phyloP scores from a whole-genome alignment of 2,888 invertebrate species.

The Phanerotoma sp. region DNA sequence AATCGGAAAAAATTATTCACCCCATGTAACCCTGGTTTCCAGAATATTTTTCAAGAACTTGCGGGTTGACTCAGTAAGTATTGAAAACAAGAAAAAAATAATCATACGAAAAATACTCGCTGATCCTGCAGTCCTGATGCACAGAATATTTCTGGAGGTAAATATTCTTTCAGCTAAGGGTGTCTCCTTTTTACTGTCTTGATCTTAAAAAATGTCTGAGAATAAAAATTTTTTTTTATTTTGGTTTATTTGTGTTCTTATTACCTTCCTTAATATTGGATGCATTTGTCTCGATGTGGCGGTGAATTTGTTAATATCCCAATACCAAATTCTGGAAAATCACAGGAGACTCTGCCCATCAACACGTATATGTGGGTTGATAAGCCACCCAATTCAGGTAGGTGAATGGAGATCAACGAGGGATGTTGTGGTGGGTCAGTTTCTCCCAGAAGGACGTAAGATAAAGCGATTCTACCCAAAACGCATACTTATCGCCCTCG shows the following conservation, averaged over 20 bases:
- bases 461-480: constrained; percentile 33
- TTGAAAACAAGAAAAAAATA: constrained; percentile 9
- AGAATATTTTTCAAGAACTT: constrained; percentile 36
- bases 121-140: constrained; percentile 37
- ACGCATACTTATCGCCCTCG: constrained; percentile 40
- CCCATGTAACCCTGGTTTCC: constrained; percentile 41
- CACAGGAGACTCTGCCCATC: too few species aligned
- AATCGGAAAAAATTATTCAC: constrained; percentile 22
- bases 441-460: constrained; percentile 27
- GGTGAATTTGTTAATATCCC: too few species aligned
- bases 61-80: not conserved
- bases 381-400: not conserved
- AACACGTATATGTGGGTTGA: not conserved
- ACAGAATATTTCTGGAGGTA: constrained; percentile 36
- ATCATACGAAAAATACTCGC: constrained; percentile 19
- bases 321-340: too few species aligned
- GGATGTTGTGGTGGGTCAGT: constrained; percentile 28
- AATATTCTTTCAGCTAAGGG: constrained; percentile 27
- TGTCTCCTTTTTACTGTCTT: not conserved
- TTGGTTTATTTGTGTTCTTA: not conserved
- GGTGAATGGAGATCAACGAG: constrained; percentile 6
- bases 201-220: not conserved
- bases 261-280: too few species aligned
- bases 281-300: too few species aligned
- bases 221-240: not conserved